Percentiles rank a stretch among this genome's conserved stretches.
These are phyloP conservation scores for Syrphus vitripennis DNA, from an alignment of 2,888 invertebrate genomes.

Conservation along the genomic window DNA sequence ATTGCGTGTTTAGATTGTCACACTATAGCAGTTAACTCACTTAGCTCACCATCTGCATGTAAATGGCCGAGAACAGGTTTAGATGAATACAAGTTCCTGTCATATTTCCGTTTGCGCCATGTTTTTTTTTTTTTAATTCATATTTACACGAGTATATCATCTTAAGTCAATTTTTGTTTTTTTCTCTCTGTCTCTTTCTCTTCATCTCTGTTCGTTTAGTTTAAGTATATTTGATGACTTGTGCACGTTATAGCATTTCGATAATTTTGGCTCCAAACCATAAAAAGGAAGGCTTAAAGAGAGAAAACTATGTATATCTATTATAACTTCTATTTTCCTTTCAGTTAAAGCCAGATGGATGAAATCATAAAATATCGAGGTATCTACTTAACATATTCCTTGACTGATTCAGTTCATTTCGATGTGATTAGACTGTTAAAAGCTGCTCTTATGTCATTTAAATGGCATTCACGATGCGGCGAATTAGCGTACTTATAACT, in stretches of 20 bases:
- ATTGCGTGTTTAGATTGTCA: neutral
- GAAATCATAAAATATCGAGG: neutral
- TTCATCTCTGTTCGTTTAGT: neutral
- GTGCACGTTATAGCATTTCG: slow-evolving; percentile 31
- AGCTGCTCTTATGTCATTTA: slow-evolving; percentile 51
- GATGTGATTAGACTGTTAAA: neutral
- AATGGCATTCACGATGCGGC: slow-evolving; percentile 45
- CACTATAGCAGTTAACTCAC: too few relatives aligned
- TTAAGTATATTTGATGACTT: neutral
- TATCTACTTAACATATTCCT: neutral
- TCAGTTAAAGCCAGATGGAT: neutral
- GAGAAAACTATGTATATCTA: neutral
- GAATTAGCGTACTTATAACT: neutral
- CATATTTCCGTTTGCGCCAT: slow-evolving; percentile 23
- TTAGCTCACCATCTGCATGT: neutral
- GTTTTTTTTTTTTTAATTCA: slow-evolving; percentile 2
- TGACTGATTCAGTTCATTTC: slow-evolving; percentile 5
- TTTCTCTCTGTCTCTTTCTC: neutral
- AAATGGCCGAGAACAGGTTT: slow-evolving; percentile 53
- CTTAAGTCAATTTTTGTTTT: neutral
- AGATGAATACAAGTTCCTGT: slow-evolving; percentile 19
- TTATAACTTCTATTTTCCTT: neutral
- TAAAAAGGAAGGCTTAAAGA: neutral
- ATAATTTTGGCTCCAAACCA: slow-evolving; percentile 17
- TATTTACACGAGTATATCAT: slow-evolving; percentile 28